Percentiles rank a stretch among this genome's conserved stretches.
These are phyloP conservation scores for Picus viridis DNA, from an alignment of 2,797 vertebrate genomes.

Conservation along the genomic window DNA sequence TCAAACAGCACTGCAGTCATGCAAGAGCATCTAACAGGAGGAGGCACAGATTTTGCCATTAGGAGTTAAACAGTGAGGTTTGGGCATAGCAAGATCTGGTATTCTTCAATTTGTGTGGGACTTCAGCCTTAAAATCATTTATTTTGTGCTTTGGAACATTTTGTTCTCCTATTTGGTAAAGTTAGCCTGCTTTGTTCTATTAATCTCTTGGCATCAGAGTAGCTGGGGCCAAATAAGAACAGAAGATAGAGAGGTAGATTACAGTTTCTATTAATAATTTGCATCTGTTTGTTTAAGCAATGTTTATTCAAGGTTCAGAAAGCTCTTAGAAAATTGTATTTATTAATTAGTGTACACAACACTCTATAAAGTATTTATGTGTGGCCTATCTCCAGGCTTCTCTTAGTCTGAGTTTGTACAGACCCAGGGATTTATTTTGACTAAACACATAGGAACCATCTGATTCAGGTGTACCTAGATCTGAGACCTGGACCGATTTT, in stretches of 20 bases:
- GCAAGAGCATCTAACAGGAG: slow-evolving; percentile 48
- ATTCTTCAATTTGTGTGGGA: slow-evolving; percentile 44
- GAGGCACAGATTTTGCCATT: slow-evolving; percentile 53
- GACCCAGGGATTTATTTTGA: background rate
- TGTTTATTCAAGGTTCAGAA: slow-evolving; percentile 51
- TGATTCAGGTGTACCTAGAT: background rate
- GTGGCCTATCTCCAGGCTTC: background rate
- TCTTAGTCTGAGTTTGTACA: background rate
- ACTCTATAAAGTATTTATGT: slow-evolving; percentile 42
- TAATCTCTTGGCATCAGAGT: background rate
- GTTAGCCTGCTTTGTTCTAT: slow-evolving; percentile 5
- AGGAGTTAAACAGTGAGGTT: slow-evolving; percentile 57
- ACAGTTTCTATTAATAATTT: slow-evolving; percentile 65
- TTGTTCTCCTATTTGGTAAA: slow-evolving; percentile 32
- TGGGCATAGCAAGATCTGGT: slow-evolving; percentile 31
- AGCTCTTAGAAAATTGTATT: slow-evolving; percentile 44
- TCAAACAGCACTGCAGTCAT: slow-evolving; percentile 71
- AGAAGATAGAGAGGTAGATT: slow-evolving; percentile 29
- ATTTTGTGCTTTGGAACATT: background rate
- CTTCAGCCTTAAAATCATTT: slow-evolving; percentile 51
- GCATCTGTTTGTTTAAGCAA: slow-evolving; percentile 36
- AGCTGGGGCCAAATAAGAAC: background rate
- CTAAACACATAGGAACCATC: background rate
- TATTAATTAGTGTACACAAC: slow-evolving; percentile 59
- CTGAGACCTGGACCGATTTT: background rate